A percentile compares a stretch with the other conserved stretches of the same genome.
Evolutionary conservation across 2,888 invertebrate species (phyloP).

Genomic region (Tipula unca): DNA sequence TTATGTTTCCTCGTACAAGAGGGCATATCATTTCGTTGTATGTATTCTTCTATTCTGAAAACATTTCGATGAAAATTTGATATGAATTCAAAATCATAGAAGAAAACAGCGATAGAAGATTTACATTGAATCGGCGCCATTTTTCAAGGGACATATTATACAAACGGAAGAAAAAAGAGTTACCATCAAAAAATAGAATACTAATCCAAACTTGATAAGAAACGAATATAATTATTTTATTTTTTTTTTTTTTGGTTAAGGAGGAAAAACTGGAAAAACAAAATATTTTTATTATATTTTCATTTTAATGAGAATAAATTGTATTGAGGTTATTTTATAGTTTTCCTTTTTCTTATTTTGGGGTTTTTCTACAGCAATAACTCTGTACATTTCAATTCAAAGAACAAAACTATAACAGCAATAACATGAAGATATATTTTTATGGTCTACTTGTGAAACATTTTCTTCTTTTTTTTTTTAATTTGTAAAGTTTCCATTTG

Average conservation of each 20-base stretch:
- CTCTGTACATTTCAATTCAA: background rate
- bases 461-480: background rate
- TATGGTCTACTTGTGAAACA: background rate
- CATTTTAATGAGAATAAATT: background rate
- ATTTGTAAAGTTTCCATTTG: background rate
- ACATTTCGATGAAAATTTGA: no score
- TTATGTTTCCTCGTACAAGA: background rate
- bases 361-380: background rate
- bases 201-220: background rate
- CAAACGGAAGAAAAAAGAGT: background rate
- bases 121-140: no score
- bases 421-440: background rate
- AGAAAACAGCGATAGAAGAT: no score
- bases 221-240: background rate
- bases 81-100: no score
- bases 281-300: background rate
- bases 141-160: background rate
- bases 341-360: background rate
- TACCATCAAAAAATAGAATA: background rate
- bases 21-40: background rate
- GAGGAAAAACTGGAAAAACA: background rate
- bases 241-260: background rate
- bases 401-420: background rate
- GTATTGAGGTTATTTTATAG: background rate
- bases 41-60: background rate